These are phyloP conservation scores for Morus bassanus DNA, from an alignment of 2,797 vertebrate genomes.

Conservation along the genomic window DNA sequence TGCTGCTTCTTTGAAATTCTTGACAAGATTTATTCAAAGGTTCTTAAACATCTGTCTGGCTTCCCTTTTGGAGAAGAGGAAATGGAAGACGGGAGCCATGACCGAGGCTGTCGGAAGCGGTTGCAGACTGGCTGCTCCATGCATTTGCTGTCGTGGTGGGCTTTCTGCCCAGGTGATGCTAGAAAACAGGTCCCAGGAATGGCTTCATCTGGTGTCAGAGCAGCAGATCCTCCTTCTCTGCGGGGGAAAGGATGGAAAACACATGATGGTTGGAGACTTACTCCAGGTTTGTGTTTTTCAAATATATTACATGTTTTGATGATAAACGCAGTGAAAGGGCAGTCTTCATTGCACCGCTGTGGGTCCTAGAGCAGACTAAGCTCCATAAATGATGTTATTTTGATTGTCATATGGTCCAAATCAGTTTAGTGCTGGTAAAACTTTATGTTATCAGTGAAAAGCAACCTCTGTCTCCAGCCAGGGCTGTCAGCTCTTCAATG, in stretches of 20 bases:
- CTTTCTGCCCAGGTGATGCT: not conserved
- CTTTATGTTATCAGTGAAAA: not conserved
- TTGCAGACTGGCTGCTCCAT: not conserved
- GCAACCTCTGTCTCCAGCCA: not conserved
- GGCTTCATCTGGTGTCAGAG: not conserved
- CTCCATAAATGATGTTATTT: not conserved
- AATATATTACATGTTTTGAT: not conserved
- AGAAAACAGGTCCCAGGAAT: not conserved
- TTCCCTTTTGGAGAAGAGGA: not conserved
- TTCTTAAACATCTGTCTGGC: not conserved
- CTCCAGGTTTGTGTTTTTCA: not conserved
- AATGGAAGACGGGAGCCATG: not conserved
- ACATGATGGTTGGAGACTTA: not conserved
- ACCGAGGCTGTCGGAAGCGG: rapidly evolving
- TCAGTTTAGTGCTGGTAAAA: not conserved
- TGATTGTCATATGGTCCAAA: not conserved
- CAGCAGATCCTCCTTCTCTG: not conserved
- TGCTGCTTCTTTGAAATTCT: not conserved
- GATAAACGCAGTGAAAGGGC: not conserved
- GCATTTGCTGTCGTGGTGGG: rapidly evolving
- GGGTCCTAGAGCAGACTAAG: not conserved
- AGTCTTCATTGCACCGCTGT: not conserved
- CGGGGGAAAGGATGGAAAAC: not conserved
- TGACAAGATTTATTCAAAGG: not conserved
- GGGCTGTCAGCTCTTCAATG: not conserved